A percentile compares a stretch with the other conserved stretches of the same genome.
These are phyloP conservation scores for Lagopus muta DNA, from an alignment of 2,113 vertebrate genomes.

Conservation along the genomic window DNA sequence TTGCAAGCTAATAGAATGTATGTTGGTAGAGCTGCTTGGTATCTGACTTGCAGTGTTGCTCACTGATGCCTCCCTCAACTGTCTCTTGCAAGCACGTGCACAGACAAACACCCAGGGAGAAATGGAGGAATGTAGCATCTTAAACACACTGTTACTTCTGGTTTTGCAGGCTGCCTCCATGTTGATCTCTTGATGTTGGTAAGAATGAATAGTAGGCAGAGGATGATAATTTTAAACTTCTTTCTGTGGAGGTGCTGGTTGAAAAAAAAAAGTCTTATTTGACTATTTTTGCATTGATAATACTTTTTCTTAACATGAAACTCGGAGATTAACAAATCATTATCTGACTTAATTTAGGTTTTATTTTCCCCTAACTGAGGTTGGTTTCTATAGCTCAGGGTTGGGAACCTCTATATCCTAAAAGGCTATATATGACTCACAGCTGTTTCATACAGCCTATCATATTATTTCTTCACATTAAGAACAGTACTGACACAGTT, in stretches of 20 bases:
- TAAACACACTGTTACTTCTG: not conserved
- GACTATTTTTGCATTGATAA: not conserved
- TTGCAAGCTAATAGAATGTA: not conserved
- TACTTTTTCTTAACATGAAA: not conserved
- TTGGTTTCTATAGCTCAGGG: not conserved
- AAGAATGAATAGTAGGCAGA: not conserved
- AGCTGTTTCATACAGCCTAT: not conserved
- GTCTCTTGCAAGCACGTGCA: not conserved
- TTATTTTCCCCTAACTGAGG: not conserved
- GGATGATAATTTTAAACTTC: not conserved
- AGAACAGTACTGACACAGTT: not conserved
- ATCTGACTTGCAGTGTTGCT: not conserved
- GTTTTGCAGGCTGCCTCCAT: not conserved
- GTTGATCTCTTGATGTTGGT: not conserved
- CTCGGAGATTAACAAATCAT: not conserved
- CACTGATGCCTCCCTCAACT: not conserved
- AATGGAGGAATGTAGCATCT: not conserved
- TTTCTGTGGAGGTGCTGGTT: not conserved
- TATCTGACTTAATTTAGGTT: not conserved
- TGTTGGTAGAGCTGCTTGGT: not conserved
- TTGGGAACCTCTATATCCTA: not conserved
- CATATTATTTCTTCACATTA: not conserved
- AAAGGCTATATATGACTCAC: not conserved
- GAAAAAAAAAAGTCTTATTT: not conserved
- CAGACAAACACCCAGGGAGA: fast-evolving